Percentiles rank a stretch among this genome's conserved stretches.
phyloP scores from a whole-genome alignment of 2,888 invertebrate species.

The Nematopogon swammerdamellus region DNA sequence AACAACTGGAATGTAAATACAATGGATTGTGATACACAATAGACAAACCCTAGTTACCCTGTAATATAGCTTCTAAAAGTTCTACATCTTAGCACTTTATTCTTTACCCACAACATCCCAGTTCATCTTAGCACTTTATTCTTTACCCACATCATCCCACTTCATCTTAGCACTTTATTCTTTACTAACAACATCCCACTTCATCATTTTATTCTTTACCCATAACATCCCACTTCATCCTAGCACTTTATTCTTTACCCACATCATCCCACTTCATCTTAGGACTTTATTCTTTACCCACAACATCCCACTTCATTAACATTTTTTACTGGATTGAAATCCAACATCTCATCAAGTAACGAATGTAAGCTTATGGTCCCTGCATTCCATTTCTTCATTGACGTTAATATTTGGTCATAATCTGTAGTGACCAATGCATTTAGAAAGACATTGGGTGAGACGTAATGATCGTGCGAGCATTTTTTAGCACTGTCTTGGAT shows the following conservation, averaged over 20 bases:
- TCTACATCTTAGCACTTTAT: too few species aligned
- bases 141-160: too few species aligned
- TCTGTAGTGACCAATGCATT: constrained; percentile 54
- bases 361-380: constrained; percentile 67
- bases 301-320: constrained; percentile 71
- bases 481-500: constrained; percentile 18
- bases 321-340: constrained; percentile 53
- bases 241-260: too few species aligned
- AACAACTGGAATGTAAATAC: too few species aligned
- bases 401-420: constrained; percentile 56
- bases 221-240: too few species aligned
- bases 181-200: constrained; percentile 65
- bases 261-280: constrained; percentile 70
- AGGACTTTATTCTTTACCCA: constrained; percentile 25
- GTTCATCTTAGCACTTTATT: too few species aligned
- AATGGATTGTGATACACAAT: too few species aligned
- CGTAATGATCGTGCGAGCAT: constrained; percentile 14
- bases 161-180: too few species aligned
- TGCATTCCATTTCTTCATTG: constrained; percentile 64
- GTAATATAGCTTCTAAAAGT: too few species aligned
- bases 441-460: constrained; percentile 59
- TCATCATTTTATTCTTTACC: constrained; percentile 44
- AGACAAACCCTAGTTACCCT: too few species aligned
- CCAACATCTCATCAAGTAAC: constrained; percentile 70
- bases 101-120: too few species aligned